Evolutionary conservation across 2,888 invertebrate species (phyloP).

Genomic region (Gymnocheta viridis): DNA sequence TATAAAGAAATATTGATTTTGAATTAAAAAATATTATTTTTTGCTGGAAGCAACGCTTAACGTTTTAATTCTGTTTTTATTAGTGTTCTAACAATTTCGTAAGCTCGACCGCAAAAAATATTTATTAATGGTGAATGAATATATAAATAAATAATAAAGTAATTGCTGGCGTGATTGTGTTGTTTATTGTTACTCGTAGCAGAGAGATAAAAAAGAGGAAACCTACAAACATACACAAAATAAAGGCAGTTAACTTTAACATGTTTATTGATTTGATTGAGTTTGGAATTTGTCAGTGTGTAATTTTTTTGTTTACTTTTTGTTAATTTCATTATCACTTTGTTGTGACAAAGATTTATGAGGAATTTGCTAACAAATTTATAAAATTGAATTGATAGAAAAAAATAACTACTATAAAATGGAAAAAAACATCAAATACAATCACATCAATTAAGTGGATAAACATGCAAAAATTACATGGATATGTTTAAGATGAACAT

Average conservation of each 20-base stretch:
- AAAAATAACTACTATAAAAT: background rate
- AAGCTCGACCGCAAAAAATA: background rate
- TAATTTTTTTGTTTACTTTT: constrained; percentile 5
- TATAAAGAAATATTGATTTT: no score
- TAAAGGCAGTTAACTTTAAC: constrained; percentile 4
- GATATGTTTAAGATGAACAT: constrained; percentile 13
- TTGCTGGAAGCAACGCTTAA: background rate
- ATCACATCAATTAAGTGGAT: constrained; percentile 40
- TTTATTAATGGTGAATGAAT: background rate
- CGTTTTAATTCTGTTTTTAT: background rate
- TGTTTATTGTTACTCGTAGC: background rate
- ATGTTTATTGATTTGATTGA: constrained; percentile 45
- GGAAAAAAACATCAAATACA: background rate
- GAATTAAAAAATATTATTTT: background rate
- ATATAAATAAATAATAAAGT: constrained; percentile 12
- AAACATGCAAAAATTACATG: constrained; percentile 27
- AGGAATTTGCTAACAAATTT: constrained; percentile 25
- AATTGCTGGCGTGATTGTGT: background rate
- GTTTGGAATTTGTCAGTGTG: constrained; percentile 21
- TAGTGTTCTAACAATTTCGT: background rate
- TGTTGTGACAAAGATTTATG: constrained; percentile 56
- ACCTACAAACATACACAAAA: background rate
- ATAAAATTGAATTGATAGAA: constrained; percentile 7
- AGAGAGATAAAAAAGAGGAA: background rate
- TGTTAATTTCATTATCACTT: constrained; percentile 43